Base-by-base conservation (phyloP, 2,888 invertebrate genomes). In the Drosophila colorata region DNA sequence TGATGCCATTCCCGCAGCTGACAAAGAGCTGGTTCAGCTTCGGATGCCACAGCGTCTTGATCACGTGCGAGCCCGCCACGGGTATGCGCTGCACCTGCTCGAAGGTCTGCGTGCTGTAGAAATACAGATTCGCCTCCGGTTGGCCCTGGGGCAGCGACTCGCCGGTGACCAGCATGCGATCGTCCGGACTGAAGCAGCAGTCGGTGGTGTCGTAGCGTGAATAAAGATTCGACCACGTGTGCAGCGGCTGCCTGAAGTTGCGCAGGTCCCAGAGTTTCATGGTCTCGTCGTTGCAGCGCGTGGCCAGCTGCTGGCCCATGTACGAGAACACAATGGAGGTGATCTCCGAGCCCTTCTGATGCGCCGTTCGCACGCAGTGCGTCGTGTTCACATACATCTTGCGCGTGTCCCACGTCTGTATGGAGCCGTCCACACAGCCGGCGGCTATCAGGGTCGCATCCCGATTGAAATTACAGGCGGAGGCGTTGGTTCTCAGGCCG, bases 1-100 rank as follows among this genome's bases (percentile, higher is more conserved):
- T 95, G 0, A 94, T 93, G 0, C 99, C 99, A 90, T 98, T 97
- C 0, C 98, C 98, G 79, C 97, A 97, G 0, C 98, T 97, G 0
- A 97, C 95, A 72, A 99, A 97, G 41, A 99, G 95, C 91, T 99
- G 99, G 90, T 99, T 99, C n/a, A 99, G 92, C 91, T 98, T 97
- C 0, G 99, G 97, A 93, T 99, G 99, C 99, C 99, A 99, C 0
- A 97, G 91, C 0, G 96, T 95, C 90, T 98, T 96, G 1, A 99
- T 97, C 0, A 98, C 95, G 75, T 97, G 97, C 0, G 97, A 95
- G 84, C 96, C 94, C 0, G 95, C 94, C 0, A 98, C 96, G 8
- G 95, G 94, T 58, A 98, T 95, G 70, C 95, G 94, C 40, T 95
- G 95, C 0, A 97, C 94, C 31, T 95, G 90, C 20, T 96, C 94